A percentile compares a stretch with the other conserved stretches of the same genome.
phyloP scores from a whole-genome alignment of 2,113 vertebrate species.

The Phyllostomus hastatus region DNA sequence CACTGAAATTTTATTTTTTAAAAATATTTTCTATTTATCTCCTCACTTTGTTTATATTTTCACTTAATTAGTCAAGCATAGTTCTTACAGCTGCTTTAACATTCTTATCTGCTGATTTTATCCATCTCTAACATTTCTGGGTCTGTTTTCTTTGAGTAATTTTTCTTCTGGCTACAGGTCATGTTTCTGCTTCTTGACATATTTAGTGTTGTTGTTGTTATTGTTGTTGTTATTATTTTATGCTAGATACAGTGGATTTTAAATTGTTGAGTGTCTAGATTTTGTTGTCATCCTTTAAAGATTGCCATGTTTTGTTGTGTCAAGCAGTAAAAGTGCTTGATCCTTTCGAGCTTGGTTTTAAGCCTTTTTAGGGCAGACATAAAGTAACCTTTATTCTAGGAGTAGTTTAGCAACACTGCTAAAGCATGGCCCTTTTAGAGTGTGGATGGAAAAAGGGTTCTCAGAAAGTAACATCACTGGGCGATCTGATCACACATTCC shows the following conservation, averaged over 20 bases:
- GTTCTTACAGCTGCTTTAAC: background rate
- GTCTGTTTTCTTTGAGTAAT: background rate
- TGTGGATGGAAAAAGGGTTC: background rate
- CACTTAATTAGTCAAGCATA: background rate
- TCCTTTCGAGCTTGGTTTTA: background rate
- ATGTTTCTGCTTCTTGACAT: background rate
- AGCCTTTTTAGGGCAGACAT: background rate
- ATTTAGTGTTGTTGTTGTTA: background rate
- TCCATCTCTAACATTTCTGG: background rate
- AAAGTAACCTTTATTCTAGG: background rate
- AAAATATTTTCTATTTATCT: background rate
- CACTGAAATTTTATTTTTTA: background rate
- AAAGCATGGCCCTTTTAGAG: background rate
- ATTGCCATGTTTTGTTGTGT: background rate
- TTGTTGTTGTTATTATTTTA: background rate
- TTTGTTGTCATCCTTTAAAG: background rate
- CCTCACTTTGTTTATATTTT: constrained; percentile 2
- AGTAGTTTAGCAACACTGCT: background rate
- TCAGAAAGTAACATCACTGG: background rate
- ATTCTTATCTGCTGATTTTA: background rate
- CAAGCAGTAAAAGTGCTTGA: background rate
- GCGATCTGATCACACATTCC: background rate
- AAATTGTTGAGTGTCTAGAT: background rate
- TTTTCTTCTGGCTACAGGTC: background rate
- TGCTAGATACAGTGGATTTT: background rate